Conservation (phyloP, 2,113 vertebrate genomes). For the Pteronura brasiliensis region DNA sequence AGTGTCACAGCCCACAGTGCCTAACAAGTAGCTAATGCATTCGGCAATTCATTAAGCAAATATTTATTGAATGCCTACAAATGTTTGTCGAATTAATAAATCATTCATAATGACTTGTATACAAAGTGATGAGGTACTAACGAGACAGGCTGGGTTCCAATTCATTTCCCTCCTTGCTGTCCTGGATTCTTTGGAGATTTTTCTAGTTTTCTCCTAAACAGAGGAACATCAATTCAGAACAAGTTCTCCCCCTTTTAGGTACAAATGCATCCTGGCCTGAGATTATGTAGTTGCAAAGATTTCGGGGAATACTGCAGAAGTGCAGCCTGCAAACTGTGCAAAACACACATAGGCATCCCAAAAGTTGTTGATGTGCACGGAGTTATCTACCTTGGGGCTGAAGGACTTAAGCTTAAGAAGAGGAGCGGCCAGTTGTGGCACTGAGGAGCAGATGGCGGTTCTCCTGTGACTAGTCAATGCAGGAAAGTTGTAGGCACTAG, state of each 20-base stretch:
- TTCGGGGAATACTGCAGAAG: neutral
- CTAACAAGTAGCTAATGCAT: neutral
- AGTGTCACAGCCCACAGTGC: neutral
- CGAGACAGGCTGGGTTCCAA: neutral
- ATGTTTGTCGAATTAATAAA: constrained; percentile 4
- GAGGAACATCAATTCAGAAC: neutral
- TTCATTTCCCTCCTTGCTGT: neutral
- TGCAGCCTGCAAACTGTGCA: neutral
- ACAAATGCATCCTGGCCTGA: neutral
- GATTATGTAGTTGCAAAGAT: neutral
- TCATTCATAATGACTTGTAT: neutral
- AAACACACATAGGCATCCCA: neutral
- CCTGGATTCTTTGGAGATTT: neutral
- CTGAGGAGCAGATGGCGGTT: neutral
- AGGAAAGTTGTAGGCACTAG: neutral
- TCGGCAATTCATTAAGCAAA: constrained; percentile 17
- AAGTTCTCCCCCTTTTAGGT: neutral
- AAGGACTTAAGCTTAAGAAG: neutral
- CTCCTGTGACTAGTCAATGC: neutral
- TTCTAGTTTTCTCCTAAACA: neutral
- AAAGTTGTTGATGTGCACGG: neutral
- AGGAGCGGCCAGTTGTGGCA: neutral
- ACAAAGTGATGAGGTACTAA: neutral
- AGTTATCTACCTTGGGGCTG: neutral
- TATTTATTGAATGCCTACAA: neutral